Evolutionary conservation across 1,140 invertebrate species (phyloP).

Genomic region (Anoplophora glabripennis): DNA sequence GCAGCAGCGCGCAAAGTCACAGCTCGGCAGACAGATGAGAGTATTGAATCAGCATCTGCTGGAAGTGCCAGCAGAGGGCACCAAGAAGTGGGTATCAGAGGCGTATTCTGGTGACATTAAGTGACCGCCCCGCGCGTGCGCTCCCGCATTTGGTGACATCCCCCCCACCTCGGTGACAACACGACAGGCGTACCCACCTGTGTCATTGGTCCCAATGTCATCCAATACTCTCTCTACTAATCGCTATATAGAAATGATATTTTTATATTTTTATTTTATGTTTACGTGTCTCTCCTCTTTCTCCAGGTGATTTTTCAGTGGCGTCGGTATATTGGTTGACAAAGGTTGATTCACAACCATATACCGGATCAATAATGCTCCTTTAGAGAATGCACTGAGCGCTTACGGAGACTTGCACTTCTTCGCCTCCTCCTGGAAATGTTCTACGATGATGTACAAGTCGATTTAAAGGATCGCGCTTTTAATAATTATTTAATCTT

Average conservation of each 20-base stretch:
- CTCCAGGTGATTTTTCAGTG: no score
- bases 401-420: no score
- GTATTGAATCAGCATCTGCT: slow-evolving; percentile 23
- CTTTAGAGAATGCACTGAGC: no score
- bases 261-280: slow-evolving; percentile 8
- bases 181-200: slow-evolving; percentile 48
- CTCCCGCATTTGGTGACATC: slow-evolving; percentile 44
- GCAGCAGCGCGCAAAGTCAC: background rate
- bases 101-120: slow-evolving; percentile 47
- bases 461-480: no score
- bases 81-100: slow-evolving; percentile 42
- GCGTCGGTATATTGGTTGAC: no score
- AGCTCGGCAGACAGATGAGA: slow-evolving; percentile 2
- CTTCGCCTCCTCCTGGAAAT: no score
- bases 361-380: no score
- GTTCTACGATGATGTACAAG: no score
- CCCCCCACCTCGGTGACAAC: slow-evolving; percentile 44
- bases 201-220: slow-evolving; percentile 45
- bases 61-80: slow-evolving; percentile 40
- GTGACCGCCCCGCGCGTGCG: slow-evolving; percentile 46
- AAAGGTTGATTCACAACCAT: no score
- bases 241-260: background rate
- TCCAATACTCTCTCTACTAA: slow-evolving; percentile 41
- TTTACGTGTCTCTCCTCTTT: no score
- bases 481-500: no score